These are phyloP conservation scores for Rostratula benghalensis DNA, from an alignment of 2,113 vertebrate genomes.

Conservation along the genomic window DNA sequence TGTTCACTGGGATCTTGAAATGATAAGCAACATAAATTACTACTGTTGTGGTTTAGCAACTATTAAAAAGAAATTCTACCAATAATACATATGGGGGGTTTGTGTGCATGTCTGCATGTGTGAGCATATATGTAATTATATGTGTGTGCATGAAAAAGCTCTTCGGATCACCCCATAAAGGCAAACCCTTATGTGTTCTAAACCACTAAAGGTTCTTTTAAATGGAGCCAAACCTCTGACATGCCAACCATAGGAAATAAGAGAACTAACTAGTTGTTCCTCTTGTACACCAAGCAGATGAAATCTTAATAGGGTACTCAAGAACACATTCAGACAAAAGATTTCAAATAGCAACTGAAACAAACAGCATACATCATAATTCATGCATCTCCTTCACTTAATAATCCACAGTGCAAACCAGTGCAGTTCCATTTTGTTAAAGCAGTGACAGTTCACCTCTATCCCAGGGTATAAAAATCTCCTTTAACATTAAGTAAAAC, in stretches of 20 bases:
- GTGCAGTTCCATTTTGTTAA: neutral
- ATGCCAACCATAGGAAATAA: neutral
- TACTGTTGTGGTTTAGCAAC: neutral
- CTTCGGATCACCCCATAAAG: neutral
- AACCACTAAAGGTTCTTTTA: neutral
- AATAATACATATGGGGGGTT: rapidly evolving
- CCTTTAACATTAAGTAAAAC: neutral
- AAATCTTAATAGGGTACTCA: neutral
- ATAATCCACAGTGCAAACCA: neutral
- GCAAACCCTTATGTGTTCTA: neutral
- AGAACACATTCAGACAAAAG: neutral
- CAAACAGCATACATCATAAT: neutral
- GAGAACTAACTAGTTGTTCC: neutral
- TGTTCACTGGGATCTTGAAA: neutral
- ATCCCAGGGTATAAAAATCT: neutral
- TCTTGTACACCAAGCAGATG: neutral
- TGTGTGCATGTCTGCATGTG: neutral
- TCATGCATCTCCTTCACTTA: neutral
- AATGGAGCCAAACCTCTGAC: neutral
- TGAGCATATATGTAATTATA: neutral
- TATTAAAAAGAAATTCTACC: neutral
- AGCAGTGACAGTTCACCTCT: neutral
- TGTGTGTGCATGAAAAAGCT: neutral
- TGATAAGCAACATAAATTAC: neutral
- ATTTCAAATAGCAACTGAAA: neutral